These are phyloP conservation scores for Tortricodes alternella DNA, from an alignment of 2,888 invertebrate species.

Conservation along the genomic window DNA sequence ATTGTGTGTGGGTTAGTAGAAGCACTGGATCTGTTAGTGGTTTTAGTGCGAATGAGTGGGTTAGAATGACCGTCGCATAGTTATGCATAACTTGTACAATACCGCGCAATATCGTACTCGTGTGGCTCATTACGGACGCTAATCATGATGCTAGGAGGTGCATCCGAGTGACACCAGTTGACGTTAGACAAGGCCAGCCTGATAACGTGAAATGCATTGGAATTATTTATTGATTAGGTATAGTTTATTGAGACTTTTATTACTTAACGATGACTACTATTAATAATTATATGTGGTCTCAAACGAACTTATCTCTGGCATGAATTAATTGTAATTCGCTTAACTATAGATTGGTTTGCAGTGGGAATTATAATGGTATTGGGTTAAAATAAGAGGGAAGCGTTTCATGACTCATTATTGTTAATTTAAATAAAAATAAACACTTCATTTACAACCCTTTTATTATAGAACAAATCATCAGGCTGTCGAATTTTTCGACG, in stretches of 20 bases:
- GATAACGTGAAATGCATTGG: slow-evolving; percentile 34
- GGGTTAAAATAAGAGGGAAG: too few species aligned
- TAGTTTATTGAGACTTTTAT: not conserved
- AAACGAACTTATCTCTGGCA: too few species aligned
- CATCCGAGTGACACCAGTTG: slow-evolving; percentile 50
- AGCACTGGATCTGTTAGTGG: slow-evolving; percentile 10
- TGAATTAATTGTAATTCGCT: too few species aligned
- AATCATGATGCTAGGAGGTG: slow-evolving; percentile 51
- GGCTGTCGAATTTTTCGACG: too few species aligned
- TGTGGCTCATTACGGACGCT: slow-evolving; percentile 39
- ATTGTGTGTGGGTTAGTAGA: slow-evolving; percentile 11
- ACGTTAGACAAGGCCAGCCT: slow-evolving; percentile 43
- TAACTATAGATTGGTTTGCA: too few species aligned
- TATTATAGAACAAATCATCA: too few species aligned
- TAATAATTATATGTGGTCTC: not conserved
- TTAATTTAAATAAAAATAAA: too few species aligned
- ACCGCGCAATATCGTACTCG: slow-evolving; percentile 29
- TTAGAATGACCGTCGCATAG: slow-evolving; percentile 25
- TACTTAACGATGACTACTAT: not conserved
- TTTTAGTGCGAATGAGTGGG: slow-evolving; percentile 11
- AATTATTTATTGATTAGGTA: slow-evolving; percentile 2
- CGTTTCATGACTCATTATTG: too few species aligned
- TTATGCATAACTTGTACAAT: slow-evolving; percentile 30
- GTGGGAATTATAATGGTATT: too few species aligned
- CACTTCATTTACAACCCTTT: too few species aligned